phyloP scores from a whole-genome alignment of 2,797 vertebrate genomes.

The Dipus sagitta region DNA sequence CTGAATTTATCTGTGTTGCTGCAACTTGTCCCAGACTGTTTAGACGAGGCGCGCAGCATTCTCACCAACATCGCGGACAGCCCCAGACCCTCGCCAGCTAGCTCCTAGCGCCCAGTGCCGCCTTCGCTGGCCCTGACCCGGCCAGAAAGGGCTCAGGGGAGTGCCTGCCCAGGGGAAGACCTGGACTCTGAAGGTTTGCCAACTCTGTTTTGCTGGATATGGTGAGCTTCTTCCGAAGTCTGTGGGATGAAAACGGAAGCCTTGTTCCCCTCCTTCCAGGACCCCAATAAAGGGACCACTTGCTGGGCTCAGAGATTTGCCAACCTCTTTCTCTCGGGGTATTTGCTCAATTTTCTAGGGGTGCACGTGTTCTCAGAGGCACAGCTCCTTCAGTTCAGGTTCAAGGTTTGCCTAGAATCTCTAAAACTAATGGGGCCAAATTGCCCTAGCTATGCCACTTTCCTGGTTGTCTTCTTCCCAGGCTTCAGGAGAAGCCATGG shows the following conservation, averaged over 20 bases:
- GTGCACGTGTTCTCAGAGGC: background rate
- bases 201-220: constrained; percentile 60
- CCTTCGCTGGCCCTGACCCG: background rate
- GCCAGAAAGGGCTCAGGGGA: background rate
- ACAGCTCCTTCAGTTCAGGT: background rate
- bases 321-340: background rate
- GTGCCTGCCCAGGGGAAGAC: background rate
- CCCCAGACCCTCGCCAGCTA: background rate
- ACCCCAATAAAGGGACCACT: background rate
- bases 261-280: background rate
- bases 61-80: background rate
- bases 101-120: background rate
- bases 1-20: constrained; percentile 53
- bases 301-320: background rate
- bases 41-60: background rate
- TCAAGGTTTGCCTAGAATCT: constrained; percentile 46
- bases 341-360: background rate
- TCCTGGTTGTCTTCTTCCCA: background rate
- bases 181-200: constrained; percentile 28
- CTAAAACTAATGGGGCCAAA: background rate
- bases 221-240: constrained; percentile 77
- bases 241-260: background rate
- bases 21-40: constrained; percentile 23
- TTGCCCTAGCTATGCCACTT: background rate
- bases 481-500: too few relatives aligned